phyloP scores from a whole-genome alignment of 2,797 vertebrate genomes.

The Peromyscus eremicus region DNA sequence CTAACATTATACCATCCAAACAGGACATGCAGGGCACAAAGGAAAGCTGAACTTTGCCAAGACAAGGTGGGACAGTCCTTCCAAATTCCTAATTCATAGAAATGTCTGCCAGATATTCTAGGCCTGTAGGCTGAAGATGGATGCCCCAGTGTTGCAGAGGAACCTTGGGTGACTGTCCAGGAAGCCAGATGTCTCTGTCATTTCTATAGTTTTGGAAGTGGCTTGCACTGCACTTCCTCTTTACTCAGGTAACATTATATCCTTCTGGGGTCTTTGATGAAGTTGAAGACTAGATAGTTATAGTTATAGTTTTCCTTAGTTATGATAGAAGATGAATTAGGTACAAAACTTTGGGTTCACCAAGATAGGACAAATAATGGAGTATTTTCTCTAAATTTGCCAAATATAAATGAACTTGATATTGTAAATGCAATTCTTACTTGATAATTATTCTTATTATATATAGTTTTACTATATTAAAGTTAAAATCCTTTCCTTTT shows the following conservation, averaged over 20 bases:
- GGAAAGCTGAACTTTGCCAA: background rate
- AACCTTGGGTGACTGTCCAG: background rate
- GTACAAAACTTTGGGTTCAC: background rate
- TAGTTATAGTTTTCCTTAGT: background rate
- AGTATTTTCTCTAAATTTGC: background rate
- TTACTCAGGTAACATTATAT: background rate
- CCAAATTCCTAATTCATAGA: background rate
- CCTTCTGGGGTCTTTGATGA: background rate
- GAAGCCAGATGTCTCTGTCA: background rate
- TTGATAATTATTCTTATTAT: background rate
- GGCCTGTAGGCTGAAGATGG: background rate
- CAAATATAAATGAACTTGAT: background rate
- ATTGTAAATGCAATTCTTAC: background rate
- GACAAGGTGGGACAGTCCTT: background rate
- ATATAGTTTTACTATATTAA: background rate
- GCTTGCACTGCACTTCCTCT: background rate
- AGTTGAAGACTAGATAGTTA: background rate
- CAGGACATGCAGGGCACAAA: background rate
- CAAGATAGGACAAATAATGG: background rate
- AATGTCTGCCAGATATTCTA: background rate
- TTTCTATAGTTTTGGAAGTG: background rate
- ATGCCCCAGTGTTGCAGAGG: background rate
- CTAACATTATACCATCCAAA: background rate
- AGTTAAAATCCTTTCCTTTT: background rate
- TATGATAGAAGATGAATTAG: background rate